These are phyloP conservation scores for Propithecus deckenii DNA, from an alignment of 2,797 vertebrate species.

Conservation along the genomic window DNA sequence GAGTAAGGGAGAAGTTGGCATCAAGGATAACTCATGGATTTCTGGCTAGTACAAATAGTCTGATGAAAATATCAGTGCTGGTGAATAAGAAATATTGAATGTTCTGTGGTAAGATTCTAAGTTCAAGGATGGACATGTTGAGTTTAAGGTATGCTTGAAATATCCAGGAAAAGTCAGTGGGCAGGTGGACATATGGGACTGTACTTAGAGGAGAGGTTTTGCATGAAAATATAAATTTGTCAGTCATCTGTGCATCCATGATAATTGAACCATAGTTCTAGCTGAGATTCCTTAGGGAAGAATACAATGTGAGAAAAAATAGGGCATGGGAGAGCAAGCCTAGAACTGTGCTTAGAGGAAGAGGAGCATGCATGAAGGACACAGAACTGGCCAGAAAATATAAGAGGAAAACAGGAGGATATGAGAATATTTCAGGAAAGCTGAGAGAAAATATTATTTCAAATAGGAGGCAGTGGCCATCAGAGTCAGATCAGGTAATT, in stretches of 20 bases:
- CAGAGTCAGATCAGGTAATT: background rate
- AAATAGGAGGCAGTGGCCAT: background rate
- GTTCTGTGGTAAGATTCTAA: background rate
- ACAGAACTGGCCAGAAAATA: background rate
- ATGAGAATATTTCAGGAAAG: background rate
- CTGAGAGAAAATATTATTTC: background rate
- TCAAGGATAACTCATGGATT: background rate
- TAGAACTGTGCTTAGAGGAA: background rate
- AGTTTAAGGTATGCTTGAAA: background rate
- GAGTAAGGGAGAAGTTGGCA: background rate
- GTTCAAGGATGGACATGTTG: background rate
- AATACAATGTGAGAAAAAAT: background rate
- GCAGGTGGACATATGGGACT: background rate
- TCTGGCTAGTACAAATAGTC: background rate
- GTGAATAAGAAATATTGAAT: background rate
- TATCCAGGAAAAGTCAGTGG: background rate
- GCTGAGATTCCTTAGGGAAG: background rate
- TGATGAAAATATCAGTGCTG: background rate
- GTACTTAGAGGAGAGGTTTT: background rate
- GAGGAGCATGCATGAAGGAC: background rate
- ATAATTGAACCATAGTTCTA: background rate
- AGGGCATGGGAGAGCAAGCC: background rate
- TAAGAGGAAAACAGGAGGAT: background rate
- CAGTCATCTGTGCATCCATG: background rate
- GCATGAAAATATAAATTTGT: background rate